Evolutionary conservation across 2,888 invertebrate genomes (phyloP), one percentile per base, ranked within the genome.

Genomic region (Byasa hedistus): DNA sequence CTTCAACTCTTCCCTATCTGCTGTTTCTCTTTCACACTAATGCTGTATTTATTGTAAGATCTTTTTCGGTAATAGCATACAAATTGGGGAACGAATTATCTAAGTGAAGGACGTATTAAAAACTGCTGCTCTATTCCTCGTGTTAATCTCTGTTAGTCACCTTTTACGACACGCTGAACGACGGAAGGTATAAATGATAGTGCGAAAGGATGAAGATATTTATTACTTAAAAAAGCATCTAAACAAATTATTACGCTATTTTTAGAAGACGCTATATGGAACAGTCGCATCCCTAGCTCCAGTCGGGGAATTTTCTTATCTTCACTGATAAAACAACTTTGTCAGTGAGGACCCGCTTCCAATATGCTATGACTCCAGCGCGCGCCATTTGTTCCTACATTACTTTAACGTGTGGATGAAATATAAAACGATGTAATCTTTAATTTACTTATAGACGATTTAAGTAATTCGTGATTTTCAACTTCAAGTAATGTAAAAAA

Each of bases 261-360:
- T 54, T 22, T 8, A 22, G 21, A 22, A 15, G 4, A n/a, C 0
- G 21, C 8, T 52, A 7, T 3, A 51, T 19, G 12, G 19, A 51
- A 23, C 32, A 0, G 48, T 66, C 51, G 24, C 48, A 58, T 62
- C 62, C 27, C 62, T 61, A 56, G 23, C 54, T 62, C 7, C 7
- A 22, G 56, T 22, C 32, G 17, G 52, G 52, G 39, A 32, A 51
- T 60, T 68, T 60, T 61, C 71, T 75, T 75, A 75, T 76, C 76
- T 78, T 73, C 75, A 69, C 82, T 82, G 89, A 87, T 89, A 87
- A 87, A 86, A 85, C 84, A 85, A 87, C 87, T 87, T 87, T 85
- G 88, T 87, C 84, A 84, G 79, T 75, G 79, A 76, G 76, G 75
- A 77, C 79, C 81, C 79, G 82, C 77, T 76, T 81, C 77, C 83